Conservation (phyloP, 2,888 invertebrate genomes). For the Pedicia rivosa region DNA sequence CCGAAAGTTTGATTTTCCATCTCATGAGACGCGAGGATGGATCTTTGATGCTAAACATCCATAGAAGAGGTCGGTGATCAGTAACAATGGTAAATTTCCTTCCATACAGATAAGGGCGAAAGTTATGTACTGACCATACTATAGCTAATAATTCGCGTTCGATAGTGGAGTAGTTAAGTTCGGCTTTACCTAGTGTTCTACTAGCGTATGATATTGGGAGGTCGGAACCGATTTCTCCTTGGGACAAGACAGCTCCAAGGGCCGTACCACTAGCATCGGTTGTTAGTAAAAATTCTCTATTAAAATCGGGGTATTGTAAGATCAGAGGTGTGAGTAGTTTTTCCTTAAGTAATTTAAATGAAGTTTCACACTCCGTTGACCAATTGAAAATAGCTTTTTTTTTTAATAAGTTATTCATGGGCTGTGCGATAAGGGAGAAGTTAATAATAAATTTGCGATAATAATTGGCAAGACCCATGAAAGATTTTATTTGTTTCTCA, state of each 20-base stretch:
- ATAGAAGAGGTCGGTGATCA: slow-evolving; percentile 17
- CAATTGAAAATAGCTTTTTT: too few relatives aligned
- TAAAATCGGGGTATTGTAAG: slow-evolving; percentile 22
- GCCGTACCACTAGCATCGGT: slow-evolving; percentile 19
- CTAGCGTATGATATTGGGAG: slow-evolving; percentile 15
- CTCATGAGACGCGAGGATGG: slow-evolving; percentile 15
- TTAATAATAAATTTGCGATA: too few relatives aligned
- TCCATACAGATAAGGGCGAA: slow-evolving; percentile 17
- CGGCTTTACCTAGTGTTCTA: slow-evolving; percentile 14
- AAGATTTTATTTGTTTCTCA: too few relatives aligned
- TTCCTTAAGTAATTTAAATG: too few relatives aligned
- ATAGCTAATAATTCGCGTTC: slow-evolving; percentile 7
- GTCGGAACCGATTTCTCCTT: neutral
- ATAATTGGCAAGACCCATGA: too few relatives aligned
- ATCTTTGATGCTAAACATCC: slow-evolving; percentile 14
- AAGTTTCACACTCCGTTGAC: too few relatives aligned
- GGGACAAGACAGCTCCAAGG: slow-evolving; percentile 12
- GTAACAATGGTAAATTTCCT: slow-evolving; percentile 18
- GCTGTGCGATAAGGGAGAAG: too few relatives aligned
- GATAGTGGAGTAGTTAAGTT: slow-evolving; percentile 9
- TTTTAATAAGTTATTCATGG: too few relatives aligned
- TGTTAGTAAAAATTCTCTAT: slow-evolving; percentile 17
- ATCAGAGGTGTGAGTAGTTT: too few relatives aligned
- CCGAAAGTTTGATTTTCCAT: slow-evolving; percentile 17
- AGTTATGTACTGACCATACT: slow-evolving; percentile 10